These are phyloP conservation scores for Boleophthalmus pectinirostris DNA, from an alignment of 2,113 vertebrate species.

Conservation along the genomic window DNA sequence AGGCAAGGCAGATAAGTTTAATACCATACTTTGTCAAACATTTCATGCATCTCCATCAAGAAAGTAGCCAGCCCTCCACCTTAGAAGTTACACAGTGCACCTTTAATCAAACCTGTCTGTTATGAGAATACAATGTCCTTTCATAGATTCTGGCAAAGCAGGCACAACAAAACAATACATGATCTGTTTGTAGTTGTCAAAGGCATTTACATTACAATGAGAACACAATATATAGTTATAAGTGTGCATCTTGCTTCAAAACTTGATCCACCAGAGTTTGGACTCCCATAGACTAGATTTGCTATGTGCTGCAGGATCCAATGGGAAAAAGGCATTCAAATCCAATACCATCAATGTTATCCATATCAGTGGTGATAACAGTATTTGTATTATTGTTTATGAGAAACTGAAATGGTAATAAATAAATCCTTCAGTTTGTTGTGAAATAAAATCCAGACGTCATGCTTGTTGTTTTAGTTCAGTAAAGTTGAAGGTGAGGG, in stretches of 20 bases:
- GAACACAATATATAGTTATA: neutral
- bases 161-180: neutral
- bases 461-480: neutral
- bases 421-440: constrained; percentile 25
- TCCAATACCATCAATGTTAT: neutral
- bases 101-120: constrained; percentile 11
- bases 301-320: neutral
- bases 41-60: too few species aligned
- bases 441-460: constrained; percentile 13
- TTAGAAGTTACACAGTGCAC: too few species aligned
- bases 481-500: neutral
- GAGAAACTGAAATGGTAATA: constrained; percentile 12
- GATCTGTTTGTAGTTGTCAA: neutral
- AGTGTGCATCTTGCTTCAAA: neutral
- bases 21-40: too few species aligned
- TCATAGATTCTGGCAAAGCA: constrained; percentile 1
- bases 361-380: neutral
- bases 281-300: neutral
- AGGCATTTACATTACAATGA: constrained; percentile 5
- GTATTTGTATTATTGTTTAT: neutral
- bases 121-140: constrained; percentile 1
- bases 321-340: neutral
- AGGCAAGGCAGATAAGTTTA: too few species aligned
- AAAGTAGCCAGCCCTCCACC: too few species aligned
- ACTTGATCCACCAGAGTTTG: neutral